These are phyloP conservation scores for Montipora cactus DNA, from an alignment of 64 coral and sea anemone genomes.

Conservation along the genomic window DNA sequence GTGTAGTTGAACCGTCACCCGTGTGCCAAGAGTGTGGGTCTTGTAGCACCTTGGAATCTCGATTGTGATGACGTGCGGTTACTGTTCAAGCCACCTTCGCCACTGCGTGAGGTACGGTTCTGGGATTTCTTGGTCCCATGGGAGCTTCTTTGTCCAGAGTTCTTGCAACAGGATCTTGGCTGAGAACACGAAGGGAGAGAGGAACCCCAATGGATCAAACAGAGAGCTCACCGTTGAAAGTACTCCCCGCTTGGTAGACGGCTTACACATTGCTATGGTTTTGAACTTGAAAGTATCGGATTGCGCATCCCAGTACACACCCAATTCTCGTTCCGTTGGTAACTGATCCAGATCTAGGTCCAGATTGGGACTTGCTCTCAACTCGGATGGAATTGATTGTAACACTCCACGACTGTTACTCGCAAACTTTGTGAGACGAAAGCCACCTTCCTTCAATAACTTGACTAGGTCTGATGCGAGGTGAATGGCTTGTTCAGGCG, in stretches of 20 bases:
- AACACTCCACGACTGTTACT: conserved; percentile 53
- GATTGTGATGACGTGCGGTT: conserved; percentile 8
- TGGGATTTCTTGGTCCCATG: conserved; percentile 59
- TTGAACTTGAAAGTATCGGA: conserved; percentile 56
- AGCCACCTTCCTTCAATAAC: conserved; percentile 41
- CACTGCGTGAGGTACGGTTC: conserved; percentile 20
- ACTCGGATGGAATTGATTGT: neutral
- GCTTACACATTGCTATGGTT: neutral
- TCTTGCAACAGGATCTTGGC: conserved; percentile 64
- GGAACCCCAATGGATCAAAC: conserved; percentile 69
- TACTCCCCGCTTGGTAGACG: conserved; percentile 59
- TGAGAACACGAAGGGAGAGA: conserved; percentile 38
- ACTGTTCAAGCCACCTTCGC: conserved; percentile 12
- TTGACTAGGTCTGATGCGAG: neutral
- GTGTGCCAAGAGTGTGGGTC: neutral
- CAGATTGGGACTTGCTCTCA: conserved; percentile 28
- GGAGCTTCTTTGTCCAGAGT: conserved; percentile 17
- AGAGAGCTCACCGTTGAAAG: conserved; percentile 39
- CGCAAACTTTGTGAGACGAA: conserved; percentile 61
- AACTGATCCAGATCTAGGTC: conserved; percentile 60
- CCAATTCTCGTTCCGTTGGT: conserved; percentile 45
- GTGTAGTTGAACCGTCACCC: conserved; percentile 15
- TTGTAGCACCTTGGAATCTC: conserved; percentile 53
- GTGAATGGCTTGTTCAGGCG: neutral
- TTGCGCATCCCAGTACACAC: conserved; percentile 51